These are phyloP conservation scores for Caretta caretta DNA, from an alignment of 2,113 vertebrate genomes.

Conservation along the genomic window DNA sequence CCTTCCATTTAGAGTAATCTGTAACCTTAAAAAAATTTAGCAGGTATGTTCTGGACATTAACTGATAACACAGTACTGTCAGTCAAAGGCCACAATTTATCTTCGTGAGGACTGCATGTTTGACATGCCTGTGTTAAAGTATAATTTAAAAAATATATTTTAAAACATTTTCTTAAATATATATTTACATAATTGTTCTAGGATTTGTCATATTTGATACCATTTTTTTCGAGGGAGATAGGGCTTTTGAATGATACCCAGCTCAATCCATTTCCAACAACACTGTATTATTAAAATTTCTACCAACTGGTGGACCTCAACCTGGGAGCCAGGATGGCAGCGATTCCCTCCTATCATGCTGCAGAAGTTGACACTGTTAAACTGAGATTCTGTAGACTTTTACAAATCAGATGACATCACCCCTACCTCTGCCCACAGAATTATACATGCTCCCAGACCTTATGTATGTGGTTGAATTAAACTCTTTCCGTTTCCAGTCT, in stretches of 20 bases:
- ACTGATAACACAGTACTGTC: neutral
- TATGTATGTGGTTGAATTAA: neutral
- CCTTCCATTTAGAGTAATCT: neutral
- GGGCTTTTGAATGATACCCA: neutral
- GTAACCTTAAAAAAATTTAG: neutral
- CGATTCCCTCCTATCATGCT: neutral
- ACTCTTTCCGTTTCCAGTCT: slow-evolving; percentile 3
- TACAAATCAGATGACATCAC: neutral
- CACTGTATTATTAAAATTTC: neutral
- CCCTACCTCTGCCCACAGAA: neutral
- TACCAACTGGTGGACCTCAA: neutral
- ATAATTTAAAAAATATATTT: neutral
- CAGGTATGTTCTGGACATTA: neutral
- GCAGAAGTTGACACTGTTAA: neutral
- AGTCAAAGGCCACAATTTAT: neutral
- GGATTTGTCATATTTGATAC: neutral
- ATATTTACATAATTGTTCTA: neutral
- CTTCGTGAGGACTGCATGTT: neutral
- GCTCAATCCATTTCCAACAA: neutral
- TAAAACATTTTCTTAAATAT: neutral
- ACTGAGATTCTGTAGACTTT: neutral
- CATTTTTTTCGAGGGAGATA: neutral
- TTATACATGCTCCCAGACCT: neutral
- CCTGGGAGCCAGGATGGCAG: neutral
- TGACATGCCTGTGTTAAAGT: neutral